Conservation (phyloP, 2,888 invertebrate species). For the Xylophagus ater region DNA sequence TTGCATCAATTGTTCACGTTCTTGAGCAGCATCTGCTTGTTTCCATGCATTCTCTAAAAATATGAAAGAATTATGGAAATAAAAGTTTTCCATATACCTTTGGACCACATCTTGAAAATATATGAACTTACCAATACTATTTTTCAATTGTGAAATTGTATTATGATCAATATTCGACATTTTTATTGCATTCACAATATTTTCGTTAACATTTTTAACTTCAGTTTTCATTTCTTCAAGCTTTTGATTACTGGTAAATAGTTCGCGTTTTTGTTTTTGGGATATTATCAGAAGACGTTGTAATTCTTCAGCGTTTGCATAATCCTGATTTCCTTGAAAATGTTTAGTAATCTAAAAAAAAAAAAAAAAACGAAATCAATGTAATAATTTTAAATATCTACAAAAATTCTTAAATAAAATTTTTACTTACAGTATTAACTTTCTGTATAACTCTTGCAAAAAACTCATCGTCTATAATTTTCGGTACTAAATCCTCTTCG, state of each 20-base stretch:
- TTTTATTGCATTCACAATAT: constrained; percentile 26
- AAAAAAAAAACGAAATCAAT: background rate
- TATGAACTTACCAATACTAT: constrained; percentile 29
- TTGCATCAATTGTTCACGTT: constrained; percentile 34
- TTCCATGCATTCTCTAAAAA: constrained; percentile 35
- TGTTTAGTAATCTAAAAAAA: constrained; percentile 13
- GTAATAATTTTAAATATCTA: background rate
- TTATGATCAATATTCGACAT: constrained; percentile 31
- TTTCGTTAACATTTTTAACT: constrained; percentile 23
- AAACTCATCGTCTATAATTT: constrained; percentile 5
- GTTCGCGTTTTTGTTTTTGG: constrained; percentile 12
- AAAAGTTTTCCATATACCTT: background rate
- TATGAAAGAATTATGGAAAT: background rate
- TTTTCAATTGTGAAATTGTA: constrained; percentile 31
- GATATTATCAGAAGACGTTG: constrained; percentile 13
- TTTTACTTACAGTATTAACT: constrained; percentile 1
- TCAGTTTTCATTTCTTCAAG: constrained; percentile 27
- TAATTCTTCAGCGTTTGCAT: constrained; percentile 13
- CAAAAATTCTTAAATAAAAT: background rate
- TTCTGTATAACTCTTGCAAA: constrained; percentile 4
- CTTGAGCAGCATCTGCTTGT: constrained; percentile 36
- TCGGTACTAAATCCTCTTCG: background rate
- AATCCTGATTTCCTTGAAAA: constrained; percentile 16
- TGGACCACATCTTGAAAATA: background rate
- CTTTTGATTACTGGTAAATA: constrained; percentile 10